These are phyloP conservation scores for Synergus laeviventris DNA, from an alignment of 2,888 invertebrate species.

Conservation along the genomic window DNA sequence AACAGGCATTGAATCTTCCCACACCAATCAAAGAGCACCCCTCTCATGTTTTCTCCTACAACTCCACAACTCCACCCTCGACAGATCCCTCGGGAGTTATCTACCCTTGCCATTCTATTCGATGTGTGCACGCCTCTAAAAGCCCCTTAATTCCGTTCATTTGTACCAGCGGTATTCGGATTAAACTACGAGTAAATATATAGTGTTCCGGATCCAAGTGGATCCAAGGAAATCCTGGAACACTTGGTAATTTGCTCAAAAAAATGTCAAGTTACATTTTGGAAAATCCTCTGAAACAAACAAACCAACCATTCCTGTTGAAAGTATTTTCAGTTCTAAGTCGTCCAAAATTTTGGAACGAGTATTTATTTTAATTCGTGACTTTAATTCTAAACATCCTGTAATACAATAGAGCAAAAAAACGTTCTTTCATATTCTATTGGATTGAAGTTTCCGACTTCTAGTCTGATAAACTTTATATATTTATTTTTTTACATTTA, in stretches of 20 bases:
- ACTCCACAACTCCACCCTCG: slow-evolving; percentile 44
- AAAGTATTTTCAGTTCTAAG: too few species aligned
- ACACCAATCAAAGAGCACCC: slow-evolving; percentile 74
- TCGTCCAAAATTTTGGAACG: too few species aligned
- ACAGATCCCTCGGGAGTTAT: slow-evolving; percentile 69
- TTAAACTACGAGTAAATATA: slow-evolving; percentile 40
- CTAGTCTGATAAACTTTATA: too few species aligned
- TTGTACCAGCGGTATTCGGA: slow-evolving; percentile 64
- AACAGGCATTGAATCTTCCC: slow-evolving; percentile 72
- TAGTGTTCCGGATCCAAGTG: slow-evolving; percentile 27
- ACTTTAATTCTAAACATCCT: too few species aligned
- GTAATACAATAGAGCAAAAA: too few species aligned
- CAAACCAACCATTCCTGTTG: background rate
- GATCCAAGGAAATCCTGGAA: slow-evolving; percentile 6
- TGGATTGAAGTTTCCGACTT: too few species aligned
- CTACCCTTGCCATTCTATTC: slow-evolving; percentile 61
- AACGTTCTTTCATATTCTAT: too few species aligned
- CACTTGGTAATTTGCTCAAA: slow-evolving; percentile 24
- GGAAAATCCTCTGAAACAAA: background rate
- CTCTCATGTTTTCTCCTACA: slow-evolving; percentile 60
- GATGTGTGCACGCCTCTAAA: slow-evolving; percentile 63
- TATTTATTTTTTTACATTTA: too few species aligned
- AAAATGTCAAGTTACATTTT: background rate
- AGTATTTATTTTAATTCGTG: too few species aligned
- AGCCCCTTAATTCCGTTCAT: slow-evolving; percentile 71